phyloP scores from a whole-genome alignment of 2,113 vertebrate genomes.

The Pardalotus punctatus region DNA sequence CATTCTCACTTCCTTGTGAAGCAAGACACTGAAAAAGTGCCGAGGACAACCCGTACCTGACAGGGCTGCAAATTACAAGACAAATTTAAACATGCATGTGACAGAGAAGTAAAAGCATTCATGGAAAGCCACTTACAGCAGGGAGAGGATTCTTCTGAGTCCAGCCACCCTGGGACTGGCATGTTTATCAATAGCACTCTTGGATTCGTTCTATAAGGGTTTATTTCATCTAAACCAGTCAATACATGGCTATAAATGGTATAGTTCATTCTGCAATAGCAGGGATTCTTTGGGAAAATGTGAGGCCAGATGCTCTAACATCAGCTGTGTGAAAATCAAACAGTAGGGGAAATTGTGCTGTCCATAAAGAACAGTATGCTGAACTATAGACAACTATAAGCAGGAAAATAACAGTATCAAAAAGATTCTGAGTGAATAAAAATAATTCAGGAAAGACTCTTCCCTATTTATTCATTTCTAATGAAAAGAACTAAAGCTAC shows the following conservation, averaged over 20 bases:
- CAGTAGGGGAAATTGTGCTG: background rate
- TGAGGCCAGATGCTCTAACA: background rate
- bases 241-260: background rate
- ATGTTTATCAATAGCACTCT: background rate
- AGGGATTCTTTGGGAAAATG: background rate
- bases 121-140: background rate
- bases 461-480: background rate
- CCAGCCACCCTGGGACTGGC: background rate
- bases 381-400: background rate
- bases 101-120: background rate
- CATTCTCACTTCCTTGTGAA: background rate
- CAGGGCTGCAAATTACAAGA: background rate
- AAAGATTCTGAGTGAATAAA: background rate
- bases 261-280: background rate
- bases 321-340: background rate
- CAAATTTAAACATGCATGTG: background rate
- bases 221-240: background rate
- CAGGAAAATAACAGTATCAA: background rate
- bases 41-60: background rate
- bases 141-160: background rate
- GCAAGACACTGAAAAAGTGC: background rate
- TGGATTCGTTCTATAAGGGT: background rate
- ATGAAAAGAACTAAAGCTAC: background rate
- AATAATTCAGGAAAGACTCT: background rate
- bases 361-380: background rate